Conservation (phyloP, 37 sponge, comb jelly and placozoan genomes). For the Beroe ovata region DNA sequence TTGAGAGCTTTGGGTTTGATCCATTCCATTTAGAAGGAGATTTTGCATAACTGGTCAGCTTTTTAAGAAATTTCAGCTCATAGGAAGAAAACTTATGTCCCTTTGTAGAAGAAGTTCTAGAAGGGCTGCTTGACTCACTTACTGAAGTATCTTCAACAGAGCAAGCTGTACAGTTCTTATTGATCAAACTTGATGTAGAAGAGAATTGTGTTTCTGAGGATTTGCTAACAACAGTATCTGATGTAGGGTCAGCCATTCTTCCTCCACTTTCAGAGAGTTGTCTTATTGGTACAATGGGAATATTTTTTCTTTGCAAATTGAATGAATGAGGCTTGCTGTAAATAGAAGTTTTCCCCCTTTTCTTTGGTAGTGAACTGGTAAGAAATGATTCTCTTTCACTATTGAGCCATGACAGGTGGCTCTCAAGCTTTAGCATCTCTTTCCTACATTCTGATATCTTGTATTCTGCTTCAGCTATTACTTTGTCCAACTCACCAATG, state of each 20-base stretch:
- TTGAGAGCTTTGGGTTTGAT: conserved; percentile 29
- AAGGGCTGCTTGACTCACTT: not conserved
- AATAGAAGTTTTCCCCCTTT: not conserved
- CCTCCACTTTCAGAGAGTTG: conserved; percentile 13
- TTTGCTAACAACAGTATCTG: conserved; percentile 21
- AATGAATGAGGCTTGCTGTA: not conserved
- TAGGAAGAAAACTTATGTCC: conserved; percentile 7
- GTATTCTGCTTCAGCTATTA: not conserved
- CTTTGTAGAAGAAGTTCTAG: not conserved
- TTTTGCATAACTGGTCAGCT: not conserved
- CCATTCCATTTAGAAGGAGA: conserved; percentile 11
- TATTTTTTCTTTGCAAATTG: not conserved
- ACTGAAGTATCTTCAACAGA: conserved; percentile 10
- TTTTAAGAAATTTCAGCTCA: conserved; percentile 12
- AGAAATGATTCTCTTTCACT: not conserved
- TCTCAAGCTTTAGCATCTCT: not conserved
- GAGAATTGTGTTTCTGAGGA: not conserved
- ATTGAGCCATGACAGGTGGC: not conserved
- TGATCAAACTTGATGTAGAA: not conserved
- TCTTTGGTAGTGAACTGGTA: not conserved
- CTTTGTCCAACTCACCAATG: conserved; percentile 9
- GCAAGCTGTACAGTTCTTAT: not conserved
- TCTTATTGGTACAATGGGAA: conserved; percentile 35
- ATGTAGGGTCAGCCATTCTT: not conserved
- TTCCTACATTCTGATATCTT: not conserved